Evolutionary conservation across 2,797 vertebrate species (phyloP).

Genomic region (Anabacerthia variegaticeps): DNA sequence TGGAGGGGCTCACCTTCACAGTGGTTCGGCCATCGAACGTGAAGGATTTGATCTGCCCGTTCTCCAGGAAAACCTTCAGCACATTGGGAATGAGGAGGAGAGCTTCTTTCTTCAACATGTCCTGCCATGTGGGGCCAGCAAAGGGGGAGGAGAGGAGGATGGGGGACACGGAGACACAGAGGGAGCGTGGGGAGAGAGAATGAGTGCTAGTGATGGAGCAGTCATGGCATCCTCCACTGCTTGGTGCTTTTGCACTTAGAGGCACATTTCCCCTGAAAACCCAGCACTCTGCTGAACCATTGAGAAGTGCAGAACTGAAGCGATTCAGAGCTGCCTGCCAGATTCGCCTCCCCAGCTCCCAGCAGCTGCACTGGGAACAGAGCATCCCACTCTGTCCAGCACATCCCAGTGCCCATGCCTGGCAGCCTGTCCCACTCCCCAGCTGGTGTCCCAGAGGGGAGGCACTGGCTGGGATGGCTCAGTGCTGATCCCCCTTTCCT

Average conservation of each 20-base stretch:
- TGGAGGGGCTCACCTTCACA: slow-evolving; percentile 83
- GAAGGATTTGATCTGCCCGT: slow-evolving; percentile 99
- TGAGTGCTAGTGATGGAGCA: neutral
- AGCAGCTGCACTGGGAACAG: neutral
- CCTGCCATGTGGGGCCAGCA: slow-evolving; percentile 45
- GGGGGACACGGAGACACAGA: neutral
- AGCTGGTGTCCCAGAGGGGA: neutral
- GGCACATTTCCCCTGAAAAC: neutral
- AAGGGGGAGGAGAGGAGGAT: neutral
- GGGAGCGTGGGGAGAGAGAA: neutral
- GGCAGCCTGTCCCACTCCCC: neutral
- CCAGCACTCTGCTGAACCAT: neutral
- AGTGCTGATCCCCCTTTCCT: neutral
- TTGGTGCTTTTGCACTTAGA: neutral
- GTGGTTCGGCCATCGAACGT: slow-evolving; percentile 98
- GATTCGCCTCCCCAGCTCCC: neutral
- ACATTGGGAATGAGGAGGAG: slow-evolving; percentile 98
- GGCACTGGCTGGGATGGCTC: fast-evolving
- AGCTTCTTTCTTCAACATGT: slow-evolving; percentile 98
- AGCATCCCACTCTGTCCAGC: neutral
- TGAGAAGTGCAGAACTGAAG: neutral
- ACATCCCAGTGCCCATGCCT: neutral
- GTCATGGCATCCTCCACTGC: neutral
- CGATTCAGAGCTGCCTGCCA: neutral
- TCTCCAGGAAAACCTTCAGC: slow-evolving; percentile 98